These are phyloP conservation scores for Gnathonemus longibarbis DNA, from an alignment of 2,113 vertebrate genomes.

Conservation along the genomic window DNA sequence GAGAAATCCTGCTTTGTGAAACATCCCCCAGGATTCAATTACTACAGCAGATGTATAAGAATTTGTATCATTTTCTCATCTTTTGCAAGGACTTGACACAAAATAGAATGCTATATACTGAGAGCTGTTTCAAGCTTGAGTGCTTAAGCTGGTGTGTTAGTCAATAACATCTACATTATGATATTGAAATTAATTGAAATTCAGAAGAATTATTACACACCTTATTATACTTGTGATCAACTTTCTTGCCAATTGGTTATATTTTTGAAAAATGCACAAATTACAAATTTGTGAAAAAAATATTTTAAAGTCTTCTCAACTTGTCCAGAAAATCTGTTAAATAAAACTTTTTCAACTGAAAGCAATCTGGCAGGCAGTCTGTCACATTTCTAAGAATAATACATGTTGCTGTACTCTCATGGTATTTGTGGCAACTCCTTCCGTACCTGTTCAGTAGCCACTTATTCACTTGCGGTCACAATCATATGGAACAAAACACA, in stretches of 20 bases:
- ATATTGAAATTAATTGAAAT: not conserved
- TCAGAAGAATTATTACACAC: not conserved
- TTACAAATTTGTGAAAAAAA: not conserved
- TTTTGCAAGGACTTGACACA: not conserved
- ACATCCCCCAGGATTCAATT: not conserved
- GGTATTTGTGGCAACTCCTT: not conserved
- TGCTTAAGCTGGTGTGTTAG: not conserved
- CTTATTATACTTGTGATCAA: not conserved
- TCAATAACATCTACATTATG: not conserved
- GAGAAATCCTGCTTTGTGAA: not conserved
- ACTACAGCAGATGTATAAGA: not conserved
- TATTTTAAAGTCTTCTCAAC: not conserved
- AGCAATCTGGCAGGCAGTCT: not conserved
- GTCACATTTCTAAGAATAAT: not conserved
- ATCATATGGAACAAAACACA: not conserved
- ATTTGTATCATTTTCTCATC: not conserved
- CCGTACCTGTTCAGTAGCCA: not conserved
- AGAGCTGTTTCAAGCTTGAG: not conserved
- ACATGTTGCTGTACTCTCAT: slow-evolving; percentile 26
- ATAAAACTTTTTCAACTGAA: not conserved
- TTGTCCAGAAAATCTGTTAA: not conserved
- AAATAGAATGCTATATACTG: not conserved
- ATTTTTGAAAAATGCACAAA: not conserved
- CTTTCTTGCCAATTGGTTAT: not conserved
- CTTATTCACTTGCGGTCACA: not conserved